Percentiles rank a stretch among this genome's conserved stretches.
These are phyloP conservation scores for Psephotus haematonotus DNA, from an alignment of 2,113 vertebrate species.

Conservation along the genomic window DNA sequence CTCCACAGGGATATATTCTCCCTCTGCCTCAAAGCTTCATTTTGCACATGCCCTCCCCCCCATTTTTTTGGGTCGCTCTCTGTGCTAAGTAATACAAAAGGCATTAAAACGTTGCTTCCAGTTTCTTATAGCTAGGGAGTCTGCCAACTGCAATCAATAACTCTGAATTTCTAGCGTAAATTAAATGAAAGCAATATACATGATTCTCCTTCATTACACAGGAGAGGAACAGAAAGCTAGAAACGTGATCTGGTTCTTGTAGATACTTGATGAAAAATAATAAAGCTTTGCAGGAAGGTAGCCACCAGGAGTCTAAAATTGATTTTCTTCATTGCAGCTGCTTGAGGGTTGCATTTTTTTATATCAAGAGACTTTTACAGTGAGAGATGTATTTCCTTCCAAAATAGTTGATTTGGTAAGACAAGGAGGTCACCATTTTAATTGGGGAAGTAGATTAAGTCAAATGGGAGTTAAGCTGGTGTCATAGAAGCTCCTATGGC, in stretches of 20 bases:
- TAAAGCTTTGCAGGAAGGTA: slow-evolving; percentile 30
- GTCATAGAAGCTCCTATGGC: fast-evolving
- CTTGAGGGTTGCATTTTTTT: slow-evolving; percentile 42
- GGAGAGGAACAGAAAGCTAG: slow-evolving; percentile 29
- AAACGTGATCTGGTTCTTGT: slow-evolving; percentile 11
- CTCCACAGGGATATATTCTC: background rate
- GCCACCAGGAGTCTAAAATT: slow-evolving; percentile 26
- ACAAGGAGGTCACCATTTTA: background rate
- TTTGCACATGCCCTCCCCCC: fast-evolving
- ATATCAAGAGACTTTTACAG: background rate
- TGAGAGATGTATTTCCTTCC: background rate
- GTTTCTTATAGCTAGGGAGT: slow-evolving; percentile 22
- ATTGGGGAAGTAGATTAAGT: background rate
- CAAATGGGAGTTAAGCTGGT: background rate
- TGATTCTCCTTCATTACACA: slow-evolving; percentile 35
- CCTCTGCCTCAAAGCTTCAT: background rate
- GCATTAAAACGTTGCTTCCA: background rate
- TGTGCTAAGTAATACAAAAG: background rate
- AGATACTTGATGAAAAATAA: slow-evolving; percentile 58
- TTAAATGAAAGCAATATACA: slow-evolving; percentile 55
- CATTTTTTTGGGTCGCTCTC: background rate
- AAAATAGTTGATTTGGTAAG: background rate
- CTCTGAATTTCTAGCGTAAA: slow-evolving; percentile 45
- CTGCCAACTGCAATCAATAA: slow-evolving; percentile 46
- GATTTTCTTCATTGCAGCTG: slow-evolving; percentile 29